Evolutionary conservation across 2,113 vertebrate genomes (phyloP).

Genomic region (Gavialis gangeticus): DNA sequence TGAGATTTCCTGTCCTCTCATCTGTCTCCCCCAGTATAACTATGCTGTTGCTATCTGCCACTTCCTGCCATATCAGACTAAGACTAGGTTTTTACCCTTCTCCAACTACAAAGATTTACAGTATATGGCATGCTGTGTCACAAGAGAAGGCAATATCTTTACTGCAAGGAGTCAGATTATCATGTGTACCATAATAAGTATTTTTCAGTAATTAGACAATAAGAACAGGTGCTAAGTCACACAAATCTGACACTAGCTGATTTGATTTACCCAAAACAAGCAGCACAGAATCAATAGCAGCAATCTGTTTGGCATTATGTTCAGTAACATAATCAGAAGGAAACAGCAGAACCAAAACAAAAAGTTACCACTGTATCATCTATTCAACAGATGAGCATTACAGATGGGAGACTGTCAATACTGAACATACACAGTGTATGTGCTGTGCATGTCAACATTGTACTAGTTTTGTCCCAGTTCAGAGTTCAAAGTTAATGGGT

Average conservation of each 20-base stretch:
- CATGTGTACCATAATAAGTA: slow-evolving; percentile 6
- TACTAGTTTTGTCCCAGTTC: slow-evolving; percentile 30
- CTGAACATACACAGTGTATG: too few relatives aligned
- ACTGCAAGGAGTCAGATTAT: neutral
- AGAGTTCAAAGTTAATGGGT: neutral
- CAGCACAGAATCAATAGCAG: slow-evolving; percentile 52
- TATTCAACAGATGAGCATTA: slow-evolving; percentile 6
- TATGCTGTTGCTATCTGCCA: neutral
- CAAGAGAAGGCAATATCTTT: neutral
- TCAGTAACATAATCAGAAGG: slow-evolving; percentile 43
- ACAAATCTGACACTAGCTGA: slow-evolving; percentile 65
- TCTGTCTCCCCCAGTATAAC: neutral
- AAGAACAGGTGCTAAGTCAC: slow-evolving; percentile 59
- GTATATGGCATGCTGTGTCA: neutral
- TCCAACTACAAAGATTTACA: neutral
- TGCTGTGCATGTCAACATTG: neutral
- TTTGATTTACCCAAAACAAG: slow-evolving; percentile 68
- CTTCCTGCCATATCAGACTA: neutral
- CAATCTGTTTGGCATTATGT: slow-evolving; percentile 62
- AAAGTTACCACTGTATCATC: neutral
- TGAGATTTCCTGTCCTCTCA: neutral
- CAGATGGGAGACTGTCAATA: neutral
- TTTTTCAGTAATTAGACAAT: slow-evolving; percentile 57
- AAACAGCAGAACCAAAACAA: slow-evolving; percentile 22
- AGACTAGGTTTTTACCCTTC: neutral